Conservation (phyloP, 2,797 vertebrate species). For the Thalassophryne amazonica region DNA sequence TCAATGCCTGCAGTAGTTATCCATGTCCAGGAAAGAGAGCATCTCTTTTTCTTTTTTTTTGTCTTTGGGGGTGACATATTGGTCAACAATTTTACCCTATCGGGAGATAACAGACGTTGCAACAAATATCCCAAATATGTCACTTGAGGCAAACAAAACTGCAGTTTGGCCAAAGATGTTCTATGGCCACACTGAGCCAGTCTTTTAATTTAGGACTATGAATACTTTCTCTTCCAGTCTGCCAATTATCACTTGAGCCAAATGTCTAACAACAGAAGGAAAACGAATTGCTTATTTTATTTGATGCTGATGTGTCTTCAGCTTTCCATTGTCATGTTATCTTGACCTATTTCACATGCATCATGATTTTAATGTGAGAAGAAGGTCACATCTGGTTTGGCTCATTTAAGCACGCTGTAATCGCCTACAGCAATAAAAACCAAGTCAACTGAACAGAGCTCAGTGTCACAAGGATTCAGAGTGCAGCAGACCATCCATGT, state of each 20-base stretch:
- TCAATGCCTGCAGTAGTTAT: too few species aligned
- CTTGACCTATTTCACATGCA: conserved; percentile 31
- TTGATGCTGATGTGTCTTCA: background rate
- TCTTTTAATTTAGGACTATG: too few species aligned
- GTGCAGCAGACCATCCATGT: conserved; percentile 21
- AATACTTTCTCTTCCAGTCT: background rate
- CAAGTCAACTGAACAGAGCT: conserved; percentile 48
- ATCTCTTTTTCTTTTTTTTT: too few species aligned
- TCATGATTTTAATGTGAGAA: conserved; percentile 5
- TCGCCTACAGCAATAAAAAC: conserved; percentile 6
- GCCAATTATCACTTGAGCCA: background rate
- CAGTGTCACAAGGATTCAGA: conserved; percentile 16
- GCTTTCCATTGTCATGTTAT: conserved; percentile 16
- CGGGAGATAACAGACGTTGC: too few species aligned
- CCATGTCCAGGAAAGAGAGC: too few species aligned
- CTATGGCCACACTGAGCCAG: background rate
- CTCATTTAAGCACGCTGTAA: conserved; percentile 17
- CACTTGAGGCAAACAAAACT: too few species aligned
- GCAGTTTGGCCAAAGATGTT: too few species aligned
- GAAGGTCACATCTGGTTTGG: conserved; percentile 8
- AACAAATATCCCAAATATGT: too few species aligned
- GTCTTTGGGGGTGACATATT: too few species aligned
- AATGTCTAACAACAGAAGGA: background rate
- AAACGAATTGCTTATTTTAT: background rate
- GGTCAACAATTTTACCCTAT: too few species aligned